These are phyloP conservation scores for Elanus axillaris DNA, from an alignment of 2,113 vertebrate species.

Conservation along the genomic window DNA sequence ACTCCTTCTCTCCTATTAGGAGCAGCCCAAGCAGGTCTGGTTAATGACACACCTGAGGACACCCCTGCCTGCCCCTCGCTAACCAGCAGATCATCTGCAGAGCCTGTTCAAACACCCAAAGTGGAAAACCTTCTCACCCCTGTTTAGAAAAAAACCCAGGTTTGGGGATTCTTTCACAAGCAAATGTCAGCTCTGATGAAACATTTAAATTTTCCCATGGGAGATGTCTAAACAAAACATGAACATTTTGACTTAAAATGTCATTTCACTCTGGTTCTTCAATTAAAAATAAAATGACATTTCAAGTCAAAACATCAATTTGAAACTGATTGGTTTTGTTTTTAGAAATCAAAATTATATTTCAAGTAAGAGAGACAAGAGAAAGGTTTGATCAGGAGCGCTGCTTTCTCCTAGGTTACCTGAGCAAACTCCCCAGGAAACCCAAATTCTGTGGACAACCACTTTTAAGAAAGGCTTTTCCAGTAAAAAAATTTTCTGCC, in stretches of 20 bases:
- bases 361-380: neutral
- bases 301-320: constrained; percentile 49
- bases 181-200: constrained; percentile 31
- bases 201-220: constrained; percentile 6
- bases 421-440: neutral
- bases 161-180: neutral
- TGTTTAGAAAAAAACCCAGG: neutral
- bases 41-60: neutral
- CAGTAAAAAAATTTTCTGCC: neutral
- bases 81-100: neutral
- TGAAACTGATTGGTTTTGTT: neutral
- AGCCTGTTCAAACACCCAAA: neutral
- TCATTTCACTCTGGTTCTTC: constrained; percentile 38
- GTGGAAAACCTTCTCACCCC: neutral
- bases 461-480: neutral
- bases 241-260: constrained; percentile 63
- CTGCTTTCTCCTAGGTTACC: neutral
- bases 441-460: neutral
- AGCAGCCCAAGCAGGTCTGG: rapidly evolving
- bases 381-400: neutral
- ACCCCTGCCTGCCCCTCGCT: neutral
- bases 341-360: neutral
- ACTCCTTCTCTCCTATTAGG: rapidly evolving
- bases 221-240: constrained; percentile 57
- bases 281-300: constrained; percentile 63